Conservation (phyloP, 30 jellyfish, hydroid and myxozoan species). For the Aurelia aurita complex sp. Pacific region DNA sequence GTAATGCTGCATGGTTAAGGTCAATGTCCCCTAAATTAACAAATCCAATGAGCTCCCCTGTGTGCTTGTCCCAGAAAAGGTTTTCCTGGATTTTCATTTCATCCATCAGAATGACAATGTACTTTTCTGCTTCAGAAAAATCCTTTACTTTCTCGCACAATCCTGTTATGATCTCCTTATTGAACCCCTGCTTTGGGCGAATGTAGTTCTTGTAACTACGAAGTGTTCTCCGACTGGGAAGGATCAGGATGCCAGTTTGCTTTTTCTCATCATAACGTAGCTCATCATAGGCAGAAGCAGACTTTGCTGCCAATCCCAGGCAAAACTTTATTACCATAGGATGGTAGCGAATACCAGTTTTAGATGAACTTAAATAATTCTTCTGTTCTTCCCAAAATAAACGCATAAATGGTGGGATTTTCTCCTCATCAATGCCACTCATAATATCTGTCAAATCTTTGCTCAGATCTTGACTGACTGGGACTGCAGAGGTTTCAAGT, state of each 20-base stretch:
- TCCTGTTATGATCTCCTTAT: conserved; percentile 19
- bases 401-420: conserved; percentile 74
- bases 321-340: conserved; percentile 28
- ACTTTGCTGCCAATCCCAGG: conserved; percentile 28
- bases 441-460: conserved; percentile 44
- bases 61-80: conserved; percentile 36
- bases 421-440: conserved; percentile 5
- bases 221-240: conserved; percentile 62
- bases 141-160: conserved; percentile 12
- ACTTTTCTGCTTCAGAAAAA: conserved; percentile 18
- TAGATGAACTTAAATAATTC: conserved; percentile 17
- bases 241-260: conserved; percentile 47
- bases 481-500: conserved; percentile 14
- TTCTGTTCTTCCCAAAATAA: conserved; percentile 66
- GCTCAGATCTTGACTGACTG: conserved; percentile 26
- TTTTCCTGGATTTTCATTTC: conserved; percentile 33
- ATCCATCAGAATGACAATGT: conserved; percentile 22
- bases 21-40: conserved; percentile 62
- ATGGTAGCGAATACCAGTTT: conserved; percentile 24
- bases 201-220: conserved; percentile 27
- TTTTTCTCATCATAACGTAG: conserved; percentile 32
- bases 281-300: conserved; percentile 16
- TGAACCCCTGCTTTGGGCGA: conserved; percentile 47
- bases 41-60: conserved; percentile 60
- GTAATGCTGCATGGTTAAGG: conserved; percentile 20